Base-by-base conservation (phyloP, 2,113 vertebrate genomes). In the Corythoichthys intestinalis region DNA sequence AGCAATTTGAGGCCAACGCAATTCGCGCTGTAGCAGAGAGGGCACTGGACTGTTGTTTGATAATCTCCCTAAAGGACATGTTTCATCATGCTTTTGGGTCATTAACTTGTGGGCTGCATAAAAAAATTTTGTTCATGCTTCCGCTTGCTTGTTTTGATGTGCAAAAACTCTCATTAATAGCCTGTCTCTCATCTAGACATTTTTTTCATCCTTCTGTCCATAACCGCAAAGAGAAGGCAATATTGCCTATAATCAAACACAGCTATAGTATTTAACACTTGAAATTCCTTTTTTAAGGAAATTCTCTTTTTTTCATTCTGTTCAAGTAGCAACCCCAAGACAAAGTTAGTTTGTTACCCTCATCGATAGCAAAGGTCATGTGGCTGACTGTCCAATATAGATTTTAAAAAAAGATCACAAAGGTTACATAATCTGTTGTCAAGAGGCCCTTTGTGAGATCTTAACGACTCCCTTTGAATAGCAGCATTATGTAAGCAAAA, bases 1-100 rank as follows among this genome's bases (percentile, higher is more conserved):
- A 77, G 68, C 82, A 86, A 84, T 88, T 81, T 83, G 69, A 82
- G 75, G 73, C 65, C 78, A 73, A 81, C 82, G 89, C 85, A 86
- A 79, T 90, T 83, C 85, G 63, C 67, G 5, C 35, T 12, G 81
- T 34, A 66, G 81, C 67, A 78, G 63, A 75, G 69, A 70, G 70
- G 77, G 54, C 14, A 53, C 71, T 41, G 66, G 73, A 66, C 72
- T 52, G 73, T 72, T 84, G 87, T 74, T 28, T 86, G 72, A 83
- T 86, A 44, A 79, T 71, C 67, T 83, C 83, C 75, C 74, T 6
- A 5, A 72, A 83, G 84, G 67, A 66, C 53, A 3, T 49, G 64
- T 47, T 80, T 79, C 58, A 68, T 72, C 77, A 62, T 17, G 74
- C 58, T 63, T 78, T 67, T 67, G 79, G 41, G 83, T 79, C 73